Conservation (phyloP, 2,113 vertebrate genomes). For the Ictalurus punctatus region DNA sequence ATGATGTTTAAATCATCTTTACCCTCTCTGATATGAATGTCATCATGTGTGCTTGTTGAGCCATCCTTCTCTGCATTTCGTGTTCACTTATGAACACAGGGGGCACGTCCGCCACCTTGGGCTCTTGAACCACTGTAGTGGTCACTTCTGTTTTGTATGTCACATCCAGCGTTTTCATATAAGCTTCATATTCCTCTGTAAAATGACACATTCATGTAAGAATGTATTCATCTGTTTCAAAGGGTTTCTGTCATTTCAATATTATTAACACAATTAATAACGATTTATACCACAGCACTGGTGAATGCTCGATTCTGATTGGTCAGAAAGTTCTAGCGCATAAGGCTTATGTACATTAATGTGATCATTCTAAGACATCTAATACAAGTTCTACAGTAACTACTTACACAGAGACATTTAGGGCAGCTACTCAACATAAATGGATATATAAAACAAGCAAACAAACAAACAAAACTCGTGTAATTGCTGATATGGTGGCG, state of each 20-base stretch:
- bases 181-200: constrained; percentile 86
- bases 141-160: constrained; percentile 86
- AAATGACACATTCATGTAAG: constrained; percentile 6
- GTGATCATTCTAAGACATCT: not conserved
- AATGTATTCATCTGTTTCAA: not conserved
- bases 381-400: too few species aligned
- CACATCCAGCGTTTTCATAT: constrained; percentile 84
- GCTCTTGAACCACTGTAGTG: constrained; percentile 81
- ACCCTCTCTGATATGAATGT: constrained; percentile 89
- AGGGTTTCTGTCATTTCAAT: not conserved
- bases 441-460: not conserved
- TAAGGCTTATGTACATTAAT: not conserved
- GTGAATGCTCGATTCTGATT: not conserved
- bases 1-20: constrained; percentile 35
- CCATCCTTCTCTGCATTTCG: constrained; percentile 84
- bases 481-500: not conserved
- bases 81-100: constrained; percentile 81
- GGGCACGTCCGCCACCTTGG: constrained; percentile 79
- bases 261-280: not conserved
- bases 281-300: not conserved
- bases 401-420: not conserved
- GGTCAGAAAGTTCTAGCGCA: not conserved
- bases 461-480: not conserved
- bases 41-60: constrained; percentile 83
- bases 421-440: not conserved